Percentiles rank a stretch among this genome's conserved stretches.
Evolutionary conservation across 1,140 invertebrate species (phyloP).

Genomic region (Leptopilina clavipes): DNA sequence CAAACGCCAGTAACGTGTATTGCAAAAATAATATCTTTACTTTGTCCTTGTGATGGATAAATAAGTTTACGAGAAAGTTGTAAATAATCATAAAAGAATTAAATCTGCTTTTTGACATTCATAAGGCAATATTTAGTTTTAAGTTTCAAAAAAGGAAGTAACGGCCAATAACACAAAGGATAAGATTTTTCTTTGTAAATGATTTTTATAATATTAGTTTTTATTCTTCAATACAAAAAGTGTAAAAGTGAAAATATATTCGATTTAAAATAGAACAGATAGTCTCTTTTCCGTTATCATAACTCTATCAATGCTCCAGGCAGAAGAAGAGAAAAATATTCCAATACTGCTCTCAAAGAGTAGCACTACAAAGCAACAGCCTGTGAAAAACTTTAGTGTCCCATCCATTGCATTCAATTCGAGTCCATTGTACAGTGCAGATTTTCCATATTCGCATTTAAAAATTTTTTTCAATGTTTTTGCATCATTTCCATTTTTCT

Average conservation of each 20-base stretch:
- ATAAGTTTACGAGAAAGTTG: no score
- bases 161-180: neutral
- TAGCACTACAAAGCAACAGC: slow-evolving; percentile 8
- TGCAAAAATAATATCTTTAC: no score
- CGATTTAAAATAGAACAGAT: slow-evolving; percentile 1
- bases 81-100: no score
- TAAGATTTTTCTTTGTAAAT: neutral
- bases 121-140: neutral
- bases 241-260: slow-evolving; percentile 1
- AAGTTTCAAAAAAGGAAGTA: no score
- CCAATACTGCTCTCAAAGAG: slow-evolving; percentile 9
- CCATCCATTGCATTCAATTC: neutral
- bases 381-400: slow-evolving; percentile 5
- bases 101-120: no score
- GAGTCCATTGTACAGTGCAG: neutral
- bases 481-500: neutral
- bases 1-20: no score
- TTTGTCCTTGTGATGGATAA: no score
- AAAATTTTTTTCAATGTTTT: neutral
- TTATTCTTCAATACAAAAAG: neutral
- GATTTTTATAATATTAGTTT: neutral
- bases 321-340: neutral
- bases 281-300: slow-evolving; percentile 7
- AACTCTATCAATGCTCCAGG: slow-evolving; percentile 12
- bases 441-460: neutral